Percentiles rank a stretch among this genome's conserved stretches.
phyloP scores from a whole-genome alignment of 2,113 vertebrate genomes.

The Oophaga pumilio region DNA sequence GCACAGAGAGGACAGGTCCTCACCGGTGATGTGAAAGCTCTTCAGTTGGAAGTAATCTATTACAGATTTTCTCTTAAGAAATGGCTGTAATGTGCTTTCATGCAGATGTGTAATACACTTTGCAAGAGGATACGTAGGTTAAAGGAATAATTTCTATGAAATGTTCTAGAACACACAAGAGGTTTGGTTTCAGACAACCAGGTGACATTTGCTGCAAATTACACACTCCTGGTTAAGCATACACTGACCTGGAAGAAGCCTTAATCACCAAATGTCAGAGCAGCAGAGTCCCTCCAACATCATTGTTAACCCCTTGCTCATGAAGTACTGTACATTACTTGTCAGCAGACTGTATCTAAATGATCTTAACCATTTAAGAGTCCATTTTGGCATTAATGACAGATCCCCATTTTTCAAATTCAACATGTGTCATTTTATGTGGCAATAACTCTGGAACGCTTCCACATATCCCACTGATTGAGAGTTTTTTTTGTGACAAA shows the following conservation, averaged over 20 bases:
- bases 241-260: conserved; percentile 5
- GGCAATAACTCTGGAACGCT: too few species aligned
- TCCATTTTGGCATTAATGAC: too few species aligned
- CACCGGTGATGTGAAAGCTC: conserved; percentile 44
- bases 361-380: too few species aligned
- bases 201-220: conserved; percentile 2
- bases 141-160: conserved; percentile 5
- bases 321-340: too few species aligned
- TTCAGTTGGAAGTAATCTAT: conserved; percentile 53
- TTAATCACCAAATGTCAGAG: conserved; percentile 34
- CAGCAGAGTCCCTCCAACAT: not conserved
- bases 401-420: too few species aligned
- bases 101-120: conserved; percentile 2
- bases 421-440: too few species aligned
- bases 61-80: conserved; percentile 37
- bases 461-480: too few species aligned
- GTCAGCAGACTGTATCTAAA: not conserved
- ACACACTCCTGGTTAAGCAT: conserved; percentile 7
- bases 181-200: not conserved
- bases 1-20: conserved; percentile 39
- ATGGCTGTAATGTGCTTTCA: conserved; percentile 41
- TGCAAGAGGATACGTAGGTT: not conserved
- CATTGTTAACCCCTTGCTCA: not conserved
- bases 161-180: conserved; percentile 29
- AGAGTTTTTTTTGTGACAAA: too few species aligned